A percentile compares a stretch with the other conserved stretches of the same genome.
These are phyloP conservation scores for Melitaea athalia DNA, from an alignment of 2,888 invertebrate species.

Conservation along the genomic window DNA sequence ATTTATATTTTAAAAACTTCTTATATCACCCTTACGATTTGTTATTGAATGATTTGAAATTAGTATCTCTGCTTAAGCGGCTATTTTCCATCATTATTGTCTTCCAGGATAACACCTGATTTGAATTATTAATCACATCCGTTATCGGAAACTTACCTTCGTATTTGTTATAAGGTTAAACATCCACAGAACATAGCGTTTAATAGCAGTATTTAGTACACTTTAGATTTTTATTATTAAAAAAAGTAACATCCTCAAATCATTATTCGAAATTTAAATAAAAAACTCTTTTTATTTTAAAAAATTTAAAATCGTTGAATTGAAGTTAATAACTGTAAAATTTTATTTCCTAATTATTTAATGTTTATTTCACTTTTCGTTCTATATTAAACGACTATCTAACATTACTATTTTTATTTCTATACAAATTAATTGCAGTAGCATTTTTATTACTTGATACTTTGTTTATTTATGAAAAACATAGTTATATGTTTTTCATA, in stretches of 20 bases:
- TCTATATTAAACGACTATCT: too few relatives aligned
- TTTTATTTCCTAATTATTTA: too few relatives aligned
- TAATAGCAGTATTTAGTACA: not conserved
- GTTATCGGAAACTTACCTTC: slow-evolving; percentile 33
- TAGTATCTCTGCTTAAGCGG: slow-evolving; percentile 71
- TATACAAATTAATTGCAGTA: too few relatives aligned
- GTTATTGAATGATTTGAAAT: slow-evolving; percentile 72
- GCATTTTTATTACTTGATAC: too few relatives aligned
- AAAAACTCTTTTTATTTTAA: too few relatives aligned
- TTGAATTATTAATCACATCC: slow-evolving; percentile 44
- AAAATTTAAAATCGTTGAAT: too few relatives aligned
- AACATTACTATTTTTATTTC: too few relatives aligned
- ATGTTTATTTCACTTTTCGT: too few relatives aligned
- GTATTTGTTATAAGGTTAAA: slow-evolving; percentile 29
- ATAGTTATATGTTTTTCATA: too few relatives aligned
- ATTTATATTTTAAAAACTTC: slow-evolving; percentile 77
- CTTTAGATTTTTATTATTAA: not conserved
- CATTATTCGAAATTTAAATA: not conserved
- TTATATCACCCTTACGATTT: slow-evolving; percentile 69
- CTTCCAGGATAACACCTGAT: slow-evolving; percentile 77
- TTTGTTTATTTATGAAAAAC: too few relatives aligned
- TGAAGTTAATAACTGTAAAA: too few relatives aligned
- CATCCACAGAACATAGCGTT: slow-evolving; percentile 18
- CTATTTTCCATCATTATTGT: slow-evolving; percentile 80
- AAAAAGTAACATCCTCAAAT: not conserved